Conservation (phyloP, 1,140 invertebrate species). For the Drosophila santomea region DNA sequence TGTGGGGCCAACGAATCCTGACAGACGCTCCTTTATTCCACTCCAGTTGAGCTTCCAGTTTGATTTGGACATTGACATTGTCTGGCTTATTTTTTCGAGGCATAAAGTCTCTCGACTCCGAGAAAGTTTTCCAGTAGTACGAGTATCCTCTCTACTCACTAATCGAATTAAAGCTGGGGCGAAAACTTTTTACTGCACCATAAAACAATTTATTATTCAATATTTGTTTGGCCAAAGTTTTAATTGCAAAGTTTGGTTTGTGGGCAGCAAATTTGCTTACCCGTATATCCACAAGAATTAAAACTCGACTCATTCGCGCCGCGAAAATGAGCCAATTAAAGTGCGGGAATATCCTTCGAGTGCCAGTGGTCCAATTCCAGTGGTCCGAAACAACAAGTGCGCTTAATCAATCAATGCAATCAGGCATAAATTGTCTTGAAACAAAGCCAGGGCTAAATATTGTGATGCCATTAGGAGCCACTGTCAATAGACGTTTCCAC, state of each 20-base stretch:
- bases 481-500: conserved; percentile 47
- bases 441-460: conserved; percentile 76
- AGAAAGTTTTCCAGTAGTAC: conserved; percentile 20
- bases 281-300: conserved; percentile 12
- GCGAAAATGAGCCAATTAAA: conserved; percentile 60
- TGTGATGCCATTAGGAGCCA: conserved; percentile 77
- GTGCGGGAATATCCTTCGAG: conserved; percentile 23
- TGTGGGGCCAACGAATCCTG: conserved; percentile 11
- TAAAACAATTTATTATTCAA: conserved; percentile 75
- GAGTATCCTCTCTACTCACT: conserved; percentile 3
- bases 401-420: conserved; percentile 81
- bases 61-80: conserved; percentile 60
- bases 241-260: conserved; percentile 67
- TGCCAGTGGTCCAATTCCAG: conserved; percentile 19
- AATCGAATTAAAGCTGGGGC: conserved; percentile 34
- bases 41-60: conserved; percentile 23
- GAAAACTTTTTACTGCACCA: conserved; percentile 54
- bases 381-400: conserved; percentile 57
- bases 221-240: conserved; percentile 62
- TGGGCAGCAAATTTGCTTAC: conserved; percentile 15
- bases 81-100: conserved; percentile 2
- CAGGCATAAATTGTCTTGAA: conserved; percentile 81
- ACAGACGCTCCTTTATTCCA: conserved; percentile 31
- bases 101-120: conserved; percentile 1
- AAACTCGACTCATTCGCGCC: conserved; percentile 28